Base-by-base conservation (phyloP, 2,113 vertebrate genomes). In the Collichthys lucidus region DNA sequence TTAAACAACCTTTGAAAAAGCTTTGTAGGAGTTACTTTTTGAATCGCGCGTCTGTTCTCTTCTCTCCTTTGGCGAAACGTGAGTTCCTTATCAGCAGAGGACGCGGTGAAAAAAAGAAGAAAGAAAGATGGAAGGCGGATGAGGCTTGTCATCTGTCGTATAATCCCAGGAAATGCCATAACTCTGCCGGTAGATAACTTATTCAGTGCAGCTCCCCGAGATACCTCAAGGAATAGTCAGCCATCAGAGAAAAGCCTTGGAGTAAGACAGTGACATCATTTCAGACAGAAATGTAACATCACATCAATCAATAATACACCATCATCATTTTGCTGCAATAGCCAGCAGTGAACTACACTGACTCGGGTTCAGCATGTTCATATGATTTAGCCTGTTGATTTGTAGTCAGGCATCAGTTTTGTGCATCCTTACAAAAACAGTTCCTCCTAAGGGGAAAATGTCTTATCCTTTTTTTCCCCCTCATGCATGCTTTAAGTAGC, bases 121-220 rank as follows among this genome's bases (percentile, higher is more conserved):
- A 77, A 73, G 68, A 79, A 63, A 86, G 53, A 81, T 16, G 14
- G 46, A 75, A 70, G 70, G 64, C 24, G 56, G 60, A 73, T 59
- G 76, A 83, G 82, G 86, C 74, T 46, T 85, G 81, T 89, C 86
- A 79, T 88, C 74, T 81, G 79, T 87, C 52, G 26, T 80, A 68
- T 85, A 91, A 87, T 89, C 80, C 76, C 68, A 70, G 73, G 84
- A 91, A 91, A 89, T 86, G 88, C 74, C 85, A 83, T 22, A 86
- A 82, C 64, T 85, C 77, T 82, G 79, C 59, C 12, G 42, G 63
- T 47, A 74, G 84, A 83, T 92, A 53, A 93, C 92, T 88, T 92
- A 93, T 94, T 93, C 82, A 74, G 57, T 4, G 77, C 80, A 64
- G 82, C 86, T 87, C 56, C 59, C 61, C 2, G 57, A 88, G 74